These are phyloP conservation scores for Polydrusus tereticollis DNA, from an alignment of 2,888 invertebrate species.

Conservation along the genomic window DNA sequence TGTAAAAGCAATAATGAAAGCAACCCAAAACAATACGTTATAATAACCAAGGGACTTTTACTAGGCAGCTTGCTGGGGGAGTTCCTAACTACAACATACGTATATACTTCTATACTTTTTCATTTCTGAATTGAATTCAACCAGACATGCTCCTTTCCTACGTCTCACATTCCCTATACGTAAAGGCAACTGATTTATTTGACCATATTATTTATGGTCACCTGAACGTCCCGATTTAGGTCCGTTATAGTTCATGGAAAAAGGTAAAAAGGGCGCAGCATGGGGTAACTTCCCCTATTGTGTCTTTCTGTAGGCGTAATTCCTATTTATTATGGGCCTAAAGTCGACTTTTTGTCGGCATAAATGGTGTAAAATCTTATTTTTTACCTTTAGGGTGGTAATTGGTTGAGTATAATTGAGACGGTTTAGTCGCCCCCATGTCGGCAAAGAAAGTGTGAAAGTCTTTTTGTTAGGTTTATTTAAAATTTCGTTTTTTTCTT, in stretches of 20 bases:
- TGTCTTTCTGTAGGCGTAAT: constrained; percentile 21
- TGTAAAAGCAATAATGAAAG: too few relatives aligned
- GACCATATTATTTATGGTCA: constrained; percentile 45
- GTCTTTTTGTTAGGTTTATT: too few relatives aligned
- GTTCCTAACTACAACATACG: too few relatives aligned
- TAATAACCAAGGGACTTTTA: too few relatives aligned
- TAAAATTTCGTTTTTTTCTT: too few relatives aligned
- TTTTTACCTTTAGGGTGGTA: constrained; percentile 4
- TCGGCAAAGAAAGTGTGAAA: constrained; percentile 9
- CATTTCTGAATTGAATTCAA: background rate
- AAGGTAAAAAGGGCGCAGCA: constrained; percentile 37
- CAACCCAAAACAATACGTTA: too few relatives aligned
- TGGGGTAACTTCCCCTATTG: constrained; percentile 33
- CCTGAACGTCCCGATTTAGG: constrained; percentile 32
- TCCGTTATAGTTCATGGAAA: constrained; percentile 39
- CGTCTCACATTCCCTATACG: background rate
- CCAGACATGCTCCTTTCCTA: background rate
- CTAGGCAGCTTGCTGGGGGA: too few relatives aligned
- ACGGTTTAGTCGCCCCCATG: background rate
- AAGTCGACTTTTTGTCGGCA: constrained; percentile 21
- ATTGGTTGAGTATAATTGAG: constrained; percentile 20
- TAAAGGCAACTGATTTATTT: constrained; percentile 40
- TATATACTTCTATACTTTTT: too few relatives aligned
- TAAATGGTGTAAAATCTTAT: constrained; percentile 12
- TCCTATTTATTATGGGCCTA: constrained; percentile 17